Evolutionary conservation across 2,888 invertebrate species (phyloP), one percentile per base, ranked within the genome.

Genomic region (Caenorhabditis sinica): DNA sequence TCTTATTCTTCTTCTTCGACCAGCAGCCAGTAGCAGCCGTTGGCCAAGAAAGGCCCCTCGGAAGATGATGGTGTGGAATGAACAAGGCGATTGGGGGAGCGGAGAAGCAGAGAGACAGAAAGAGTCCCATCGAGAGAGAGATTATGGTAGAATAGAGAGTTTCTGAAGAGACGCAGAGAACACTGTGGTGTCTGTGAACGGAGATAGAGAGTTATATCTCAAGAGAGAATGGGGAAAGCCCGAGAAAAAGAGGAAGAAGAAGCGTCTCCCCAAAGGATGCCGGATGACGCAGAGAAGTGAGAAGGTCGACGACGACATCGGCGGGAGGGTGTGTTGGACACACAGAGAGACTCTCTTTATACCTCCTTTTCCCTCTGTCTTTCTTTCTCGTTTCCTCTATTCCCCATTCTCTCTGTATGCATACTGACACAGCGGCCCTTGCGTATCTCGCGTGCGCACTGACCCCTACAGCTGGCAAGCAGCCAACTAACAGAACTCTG

Each of bases 391-490:
- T 51, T 56, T 51, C 45, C 72, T 51, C 30, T 53, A 53, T 23
- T 33, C 43, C 65, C 25, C 43, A 15, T 33, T 40, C 72, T 69
- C 68, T 79, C 72, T 72, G 80, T 72, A 79, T 79, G 79, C 79
- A 79, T 79, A 79, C 79, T 79, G 71, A 79, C 79, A 80, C 72
- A 80, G 53, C 43, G 66, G 51, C 56, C 69, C 51, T 69, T 40
- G 77, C 76, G 68, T 76, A 68, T 68, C 68, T 60, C 76, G 68
- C 76, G 65, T 72, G 72, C 71, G 72, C 72, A 66, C 51, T 73
- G 72, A 80, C 72, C 72, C 72, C 80, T 80, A 80, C 80, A 72
- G 72, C 80, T 80, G 79, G 79, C 79, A 79, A 56, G 53, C 79
- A 79, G 79, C 79, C 79, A 79, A 80, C 80, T 72, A 56, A 72